phyloP scores from a whole-genome alignment of 2,797 vertebrate species.

The Rhabdomys pumilio region DNA sequence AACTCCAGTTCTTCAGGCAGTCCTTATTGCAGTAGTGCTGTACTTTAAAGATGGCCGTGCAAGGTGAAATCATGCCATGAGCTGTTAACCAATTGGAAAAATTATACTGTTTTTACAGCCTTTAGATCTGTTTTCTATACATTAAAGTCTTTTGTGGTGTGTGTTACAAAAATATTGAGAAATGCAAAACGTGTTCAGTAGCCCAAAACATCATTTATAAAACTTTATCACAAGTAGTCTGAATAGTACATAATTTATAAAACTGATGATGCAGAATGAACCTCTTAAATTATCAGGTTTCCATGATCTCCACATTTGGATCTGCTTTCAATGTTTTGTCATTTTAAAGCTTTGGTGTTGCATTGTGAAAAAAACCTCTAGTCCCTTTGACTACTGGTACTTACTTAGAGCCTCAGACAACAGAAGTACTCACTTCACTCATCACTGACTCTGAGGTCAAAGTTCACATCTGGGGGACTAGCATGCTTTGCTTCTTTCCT shows the following conservation, averaged over 20 bases:
- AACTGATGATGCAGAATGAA: neutral
- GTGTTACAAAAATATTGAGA: neutral
- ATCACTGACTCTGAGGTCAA: neutral
- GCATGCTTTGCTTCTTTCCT: conserved; percentile 21
- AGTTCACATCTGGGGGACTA: neutral
- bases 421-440: neutral
- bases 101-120: neutral
- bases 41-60: neutral
- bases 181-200: conserved; percentile 40
- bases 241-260: neutral
- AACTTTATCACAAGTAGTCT: conserved; percentile 5
- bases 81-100: neutral
- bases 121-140: conserved; percentile 38
- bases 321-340: neutral
- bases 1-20: neutral
- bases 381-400: conserved; percentile 10
- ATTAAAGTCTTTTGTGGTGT: conserved; percentile 47
- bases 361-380: conserved; percentile 9
- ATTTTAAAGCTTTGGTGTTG: conserved; percentile 11
- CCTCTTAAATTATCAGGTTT: neutral
- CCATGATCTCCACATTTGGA: conserved; percentile 3
- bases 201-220: conserved; percentile 39
- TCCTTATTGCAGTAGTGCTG: neutral
- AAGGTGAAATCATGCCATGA: neutral
- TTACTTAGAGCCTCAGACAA: neutral